These are phyloP conservation scores for Lasioglossum oenotherae DNA, from an alignment of 2,888 invertebrate genomes.

Conservation along the genomic window DNA sequence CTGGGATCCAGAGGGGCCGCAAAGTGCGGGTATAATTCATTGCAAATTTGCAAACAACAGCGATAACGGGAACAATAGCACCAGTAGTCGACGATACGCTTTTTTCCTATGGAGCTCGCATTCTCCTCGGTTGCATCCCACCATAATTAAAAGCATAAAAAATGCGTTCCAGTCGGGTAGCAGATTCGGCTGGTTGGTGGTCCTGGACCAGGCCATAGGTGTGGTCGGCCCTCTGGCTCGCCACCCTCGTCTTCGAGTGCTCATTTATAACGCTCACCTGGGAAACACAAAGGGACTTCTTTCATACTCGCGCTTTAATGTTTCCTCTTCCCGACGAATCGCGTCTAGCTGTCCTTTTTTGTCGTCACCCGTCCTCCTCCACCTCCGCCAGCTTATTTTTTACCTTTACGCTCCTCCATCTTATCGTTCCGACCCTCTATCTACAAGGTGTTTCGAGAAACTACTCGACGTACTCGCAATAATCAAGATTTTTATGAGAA, in stretches of 20 bases:
- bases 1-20: background rate
- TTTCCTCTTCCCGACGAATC: slow-evolving; percentile 68
- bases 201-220: slow-evolving; percentile 80
- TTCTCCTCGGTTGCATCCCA: background rate
- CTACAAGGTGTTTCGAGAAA: background rate
- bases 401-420: background rate
- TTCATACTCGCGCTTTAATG: slow-evolving; percentile 77
- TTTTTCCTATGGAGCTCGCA: background rate
- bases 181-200: slow-evolving; percentile 73
- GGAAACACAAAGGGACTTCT: slow-evolving; percentile 80
- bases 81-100: background rate
- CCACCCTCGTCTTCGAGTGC: slow-evolving; percentile 66
- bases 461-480: background rate
- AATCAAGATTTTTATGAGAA: background rate
- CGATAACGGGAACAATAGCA: background rate
- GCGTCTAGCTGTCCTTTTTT: slow-evolving; percentile 63
- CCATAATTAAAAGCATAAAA: slow-evolving; percentile 22
- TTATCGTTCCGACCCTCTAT: background rate
- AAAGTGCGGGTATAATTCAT: background rate
- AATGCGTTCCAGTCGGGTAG: slow-evolving; percentile 34
- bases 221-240: slow-evolving; percentile 74
- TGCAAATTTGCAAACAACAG: background rate
- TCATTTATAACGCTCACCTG: slow-evolving; percentile 83
- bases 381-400: slow-evolving; percentile 26
- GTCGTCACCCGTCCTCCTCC: slow-evolving; percentile 49